phyloP scores from a whole-genome alignment of 2,797 vertebrate genomes.

The Phalloptychus januarius region DNA sequence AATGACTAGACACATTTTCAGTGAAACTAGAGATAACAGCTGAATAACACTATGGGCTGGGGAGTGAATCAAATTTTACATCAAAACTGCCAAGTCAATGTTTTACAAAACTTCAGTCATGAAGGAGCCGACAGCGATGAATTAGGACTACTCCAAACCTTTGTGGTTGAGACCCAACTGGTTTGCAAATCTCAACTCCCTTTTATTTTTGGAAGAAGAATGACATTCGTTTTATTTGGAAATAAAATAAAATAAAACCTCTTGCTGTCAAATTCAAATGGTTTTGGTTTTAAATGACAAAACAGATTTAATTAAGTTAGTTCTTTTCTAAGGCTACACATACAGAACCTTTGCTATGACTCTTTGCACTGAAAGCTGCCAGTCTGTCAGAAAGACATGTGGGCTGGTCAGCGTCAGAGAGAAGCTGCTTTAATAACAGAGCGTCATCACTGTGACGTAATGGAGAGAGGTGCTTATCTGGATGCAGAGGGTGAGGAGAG shows the following conservation, averaged over 20 bases:
- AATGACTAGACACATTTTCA: neutral
- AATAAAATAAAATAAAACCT: neutral
- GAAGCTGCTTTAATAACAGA: slow-evolving; percentile 2
- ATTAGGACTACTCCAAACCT: neutral
- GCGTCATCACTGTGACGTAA: neutral
- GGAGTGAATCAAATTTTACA: neutral
- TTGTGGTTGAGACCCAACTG: neutral
- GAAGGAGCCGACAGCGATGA: neutral
- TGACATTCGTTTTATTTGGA: neutral
- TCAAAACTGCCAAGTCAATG: neutral
- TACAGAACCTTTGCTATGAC: neutral
- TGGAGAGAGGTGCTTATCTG: neutral
- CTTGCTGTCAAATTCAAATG: neutral
- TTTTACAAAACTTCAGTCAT: neutral
- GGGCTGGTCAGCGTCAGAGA: neutral
- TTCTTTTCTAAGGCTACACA: neutral
- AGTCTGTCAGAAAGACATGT: neutral
- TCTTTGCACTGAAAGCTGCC: neutral
- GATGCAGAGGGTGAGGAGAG: neutral
- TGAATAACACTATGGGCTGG: neutral
- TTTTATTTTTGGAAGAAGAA: neutral
- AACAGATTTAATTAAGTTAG: neutral
- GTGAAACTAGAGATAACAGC: neutral
- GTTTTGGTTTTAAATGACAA: neutral
- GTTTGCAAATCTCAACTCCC: neutral